Evolutionary conservation across 2,888 invertebrate genomes (phyloP).

Genomic region (Latrodectus hesperus): DNA sequence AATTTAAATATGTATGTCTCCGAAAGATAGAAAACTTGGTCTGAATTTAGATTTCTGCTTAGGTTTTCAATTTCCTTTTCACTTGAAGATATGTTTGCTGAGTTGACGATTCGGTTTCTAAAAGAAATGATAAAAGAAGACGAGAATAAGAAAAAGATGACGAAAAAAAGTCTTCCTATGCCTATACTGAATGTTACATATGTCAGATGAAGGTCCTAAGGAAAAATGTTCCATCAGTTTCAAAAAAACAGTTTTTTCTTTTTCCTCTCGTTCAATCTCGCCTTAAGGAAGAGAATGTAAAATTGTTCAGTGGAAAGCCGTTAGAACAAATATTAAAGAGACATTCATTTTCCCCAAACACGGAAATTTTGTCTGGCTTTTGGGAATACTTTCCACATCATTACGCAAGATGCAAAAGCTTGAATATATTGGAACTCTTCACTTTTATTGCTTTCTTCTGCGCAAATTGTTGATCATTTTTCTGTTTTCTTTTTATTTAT

Average conservation of each 20-base stretch:
- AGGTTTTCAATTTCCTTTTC: conserved; percentile 65
- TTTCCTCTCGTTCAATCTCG: not conserved
- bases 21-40: conserved; percentile 11
- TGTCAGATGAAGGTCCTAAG: conserved; percentile 22
- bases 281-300: too few species aligned
- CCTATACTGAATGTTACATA: conserved; percentile 23
- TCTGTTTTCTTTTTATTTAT: too few species aligned
- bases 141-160: not conserved
- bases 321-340: too few species aligned
- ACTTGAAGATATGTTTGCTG: conserved; percentile 59
- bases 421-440: too few species aligned
- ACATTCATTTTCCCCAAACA: too few species aligned
- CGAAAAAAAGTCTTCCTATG: conserved; percentile 19
- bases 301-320: too few species aligned
- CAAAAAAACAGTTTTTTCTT: not conserved
- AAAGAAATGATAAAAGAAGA: conserved; percentile 21
- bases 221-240: not conserved
- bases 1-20: conserved; percentile 64
- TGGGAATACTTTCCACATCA: too few species aligned
- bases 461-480: too few species aligned
- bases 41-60: conserved; percentile 65
- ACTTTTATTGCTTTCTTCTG: too few species aligned
- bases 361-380: too few species aligned
- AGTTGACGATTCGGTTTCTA: conserved; percentile 45
- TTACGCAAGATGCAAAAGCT: too few species aligned